Percentiles rank a stretch among this genome's conserved stretches.
Evolutionary conservation across 2,113 vertebrate genomes (phyloP).

Genomic region (Conger conger): DNA sequence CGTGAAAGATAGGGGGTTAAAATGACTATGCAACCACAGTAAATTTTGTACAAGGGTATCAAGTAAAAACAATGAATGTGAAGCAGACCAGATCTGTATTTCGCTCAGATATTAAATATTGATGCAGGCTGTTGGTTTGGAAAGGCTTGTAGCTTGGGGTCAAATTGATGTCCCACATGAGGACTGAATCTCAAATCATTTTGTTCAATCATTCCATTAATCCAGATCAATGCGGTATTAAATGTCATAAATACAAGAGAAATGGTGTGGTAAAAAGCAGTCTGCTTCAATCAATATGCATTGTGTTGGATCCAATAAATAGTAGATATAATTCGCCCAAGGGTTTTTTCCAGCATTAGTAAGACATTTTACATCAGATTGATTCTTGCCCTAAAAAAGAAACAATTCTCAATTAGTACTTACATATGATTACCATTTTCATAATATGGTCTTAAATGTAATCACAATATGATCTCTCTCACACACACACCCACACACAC

Average conservation of each 20-base stretch:
- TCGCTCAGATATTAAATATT: slow-evolving; percentile 26
- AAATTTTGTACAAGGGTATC: background rate
- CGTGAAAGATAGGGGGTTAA: background rate
- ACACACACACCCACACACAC: too few species aligned
- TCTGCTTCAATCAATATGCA: background rate
- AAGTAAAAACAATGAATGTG: background rate
- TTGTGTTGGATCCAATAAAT: background rate
- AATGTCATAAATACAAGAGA: slow-evolving; percentile 1
- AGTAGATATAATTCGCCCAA: background rate
- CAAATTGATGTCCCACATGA: slow-evolving; percentile 29
- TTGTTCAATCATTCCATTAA: slow-evolving; percentile 42
- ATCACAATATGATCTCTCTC: too few species aligned
- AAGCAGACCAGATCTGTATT: background rate
- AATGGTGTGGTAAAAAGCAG: slow-evolving; percentile 1
- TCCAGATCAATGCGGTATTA: slow-evolving; percentile 19
- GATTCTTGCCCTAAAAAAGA: background rate
- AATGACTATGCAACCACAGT: background rate
- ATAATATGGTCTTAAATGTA: too few species aligned
- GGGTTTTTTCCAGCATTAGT: background rate
- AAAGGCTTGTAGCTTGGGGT: background rate
- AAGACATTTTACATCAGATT: background rate
- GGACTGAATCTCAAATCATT: slow-evolving; percentile 20
- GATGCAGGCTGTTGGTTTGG: slow-evolving; percentile 16
- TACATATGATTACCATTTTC: background rate
- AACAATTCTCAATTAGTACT: background rate